Conservation (phyloP, 1,140 invertebrate species). For the Chymomyza costata region DNA sequence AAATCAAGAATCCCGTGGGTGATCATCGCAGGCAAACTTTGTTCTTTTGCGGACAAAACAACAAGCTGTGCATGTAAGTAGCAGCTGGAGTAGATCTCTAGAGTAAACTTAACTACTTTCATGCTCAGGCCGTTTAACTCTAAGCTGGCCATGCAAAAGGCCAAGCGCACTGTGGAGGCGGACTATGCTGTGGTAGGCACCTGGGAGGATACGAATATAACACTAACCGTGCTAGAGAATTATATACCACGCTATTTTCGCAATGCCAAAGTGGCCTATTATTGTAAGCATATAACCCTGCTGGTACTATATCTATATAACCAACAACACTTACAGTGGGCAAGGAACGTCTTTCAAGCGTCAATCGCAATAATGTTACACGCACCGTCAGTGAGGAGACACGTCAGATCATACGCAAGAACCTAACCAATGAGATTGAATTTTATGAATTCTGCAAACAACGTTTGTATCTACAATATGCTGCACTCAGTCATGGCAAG, state of each 20-base stretch:
- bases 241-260: constrained; percentile 90
- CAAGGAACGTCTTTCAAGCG: constrained; percentile 45
- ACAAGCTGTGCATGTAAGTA: constrained; percentile 89
- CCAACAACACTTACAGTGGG: constrained; percentile 48
- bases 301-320: not conserved
- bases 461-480: constrained; percentile 66
- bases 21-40: constrained; percentile 88
- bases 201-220: constrained; percentile 91
- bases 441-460: constrained; percentile 74
- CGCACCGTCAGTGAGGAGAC: constrained; percentile 60
- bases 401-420: constrained; percentile 50
- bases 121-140: constrained; percentile 88
- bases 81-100: not conserved
- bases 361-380: constrained; percentile 64
- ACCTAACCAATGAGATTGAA: constrained; percentile 67
- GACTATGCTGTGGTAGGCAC: constrained; percentile 92
- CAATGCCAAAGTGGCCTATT: constrained; percentile 85
- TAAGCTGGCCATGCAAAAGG: constrained; percentile 85
- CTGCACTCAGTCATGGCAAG: constrained; percentile 47
- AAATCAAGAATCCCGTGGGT: constrained; percentile 87
- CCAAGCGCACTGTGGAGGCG: constrained; percentile 88
- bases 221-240: constrained; percentile 87
- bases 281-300: constrained; percentile 79
- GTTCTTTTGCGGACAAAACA: constrained; percentile 91
- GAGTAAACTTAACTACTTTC: not conserved